Evolutionary conservation across 1,140 invertebrate species (phyloP).

Genomic region (Ganaspis sp.): DNA sequence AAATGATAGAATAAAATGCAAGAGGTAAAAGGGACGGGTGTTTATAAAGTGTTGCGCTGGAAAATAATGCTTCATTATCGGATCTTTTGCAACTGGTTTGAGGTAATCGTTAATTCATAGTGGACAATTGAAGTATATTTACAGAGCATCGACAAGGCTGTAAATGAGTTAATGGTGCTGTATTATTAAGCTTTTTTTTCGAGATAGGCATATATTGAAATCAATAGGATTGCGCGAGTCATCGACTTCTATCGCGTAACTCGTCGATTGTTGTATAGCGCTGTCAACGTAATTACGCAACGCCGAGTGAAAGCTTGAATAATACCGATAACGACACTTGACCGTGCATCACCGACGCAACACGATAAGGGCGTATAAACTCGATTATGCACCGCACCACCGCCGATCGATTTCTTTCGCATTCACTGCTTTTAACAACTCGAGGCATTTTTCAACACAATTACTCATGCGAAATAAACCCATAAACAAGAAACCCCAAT

Average conservation of each 20-base stretch:
- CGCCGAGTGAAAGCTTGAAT: slow-evolving; percentile 7
- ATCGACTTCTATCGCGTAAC: slow-evolving; percentile 16
- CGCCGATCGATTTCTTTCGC: slow-evolving; percentile 18
- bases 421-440: neutral
- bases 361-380: slow-evolving; percentile 16
- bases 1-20: neutral
- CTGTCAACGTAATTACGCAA: slow-evolving; percentile 15
- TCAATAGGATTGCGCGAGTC: neutral
- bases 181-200: neutral
- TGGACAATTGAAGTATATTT: neutral
- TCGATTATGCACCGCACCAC: slow-evolving; percentile 15
- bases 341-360: slow-evolving; percentile 12
- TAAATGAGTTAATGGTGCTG: neutral
- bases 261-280: slow-evolving; percentile 19
- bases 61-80: slow-evolving; percentile 6
- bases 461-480: neutral
- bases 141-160: neutral
- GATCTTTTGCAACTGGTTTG: neutral
- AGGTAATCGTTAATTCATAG: slow-evolving; percentile 1
- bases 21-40: neutral
- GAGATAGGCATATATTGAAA: neutral
- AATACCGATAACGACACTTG: slow-evolving; percentile 30
- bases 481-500: neutral
- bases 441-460: neutral
- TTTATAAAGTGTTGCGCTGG: neutral